Conservation (phyloP, 2,888 invertebrate genomes). For the Eudasyphora cyanicolor region DNA sequence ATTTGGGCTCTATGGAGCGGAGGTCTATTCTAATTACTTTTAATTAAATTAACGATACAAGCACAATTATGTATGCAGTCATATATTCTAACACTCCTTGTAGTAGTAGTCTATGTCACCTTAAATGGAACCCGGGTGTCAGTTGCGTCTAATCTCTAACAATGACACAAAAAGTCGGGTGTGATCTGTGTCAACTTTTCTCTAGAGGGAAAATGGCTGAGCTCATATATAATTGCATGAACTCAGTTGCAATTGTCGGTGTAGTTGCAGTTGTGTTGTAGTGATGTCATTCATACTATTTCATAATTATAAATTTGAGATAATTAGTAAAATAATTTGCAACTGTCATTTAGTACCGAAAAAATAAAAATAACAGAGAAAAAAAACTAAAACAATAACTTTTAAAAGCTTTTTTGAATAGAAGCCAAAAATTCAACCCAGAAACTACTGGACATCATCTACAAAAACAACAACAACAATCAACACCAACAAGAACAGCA, state of each 20-base stretch:
- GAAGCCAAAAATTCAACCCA: constrained; percentile 61
- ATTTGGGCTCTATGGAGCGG: too few relatives aligned
- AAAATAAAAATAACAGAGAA: not conserved
- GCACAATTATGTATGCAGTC: too few relatives aligned
- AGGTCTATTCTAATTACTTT: too few relatives aligned
- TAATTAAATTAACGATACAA: too few relatives aligned
- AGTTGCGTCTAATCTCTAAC: too few relatives aligned
- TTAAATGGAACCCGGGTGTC: too few relatives aligned
- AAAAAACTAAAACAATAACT: constrained; percentile 60
- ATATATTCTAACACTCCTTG: too few relatives aligned
- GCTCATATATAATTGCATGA: not conserved
- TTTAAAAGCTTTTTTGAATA: constrained; percentile 65
- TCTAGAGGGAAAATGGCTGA: not conserved
- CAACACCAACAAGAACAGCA: not conserved
- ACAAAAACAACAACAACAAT: not conserved
- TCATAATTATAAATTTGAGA: constrained; percentile 50
- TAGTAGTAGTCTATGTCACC: too few relatives aligned
- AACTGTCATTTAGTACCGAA: constrained; percentile 49
- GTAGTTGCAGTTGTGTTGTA: constrained; percentile 11
- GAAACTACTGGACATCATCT: constrained; percentile 56
- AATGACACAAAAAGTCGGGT: too few relatives aligned
- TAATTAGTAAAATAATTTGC: constrained; percentile 62
- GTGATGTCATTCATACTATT: constrained; percentile 32
- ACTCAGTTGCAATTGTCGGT: not conserved
- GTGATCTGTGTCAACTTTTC: not conserved